Percentiles rank a stretch among this genome's conserved stretches.
phyloP scores from a whole-genome alignment of 2,888 invertebrate species.

The Malachius bipustulatus region DNA sequence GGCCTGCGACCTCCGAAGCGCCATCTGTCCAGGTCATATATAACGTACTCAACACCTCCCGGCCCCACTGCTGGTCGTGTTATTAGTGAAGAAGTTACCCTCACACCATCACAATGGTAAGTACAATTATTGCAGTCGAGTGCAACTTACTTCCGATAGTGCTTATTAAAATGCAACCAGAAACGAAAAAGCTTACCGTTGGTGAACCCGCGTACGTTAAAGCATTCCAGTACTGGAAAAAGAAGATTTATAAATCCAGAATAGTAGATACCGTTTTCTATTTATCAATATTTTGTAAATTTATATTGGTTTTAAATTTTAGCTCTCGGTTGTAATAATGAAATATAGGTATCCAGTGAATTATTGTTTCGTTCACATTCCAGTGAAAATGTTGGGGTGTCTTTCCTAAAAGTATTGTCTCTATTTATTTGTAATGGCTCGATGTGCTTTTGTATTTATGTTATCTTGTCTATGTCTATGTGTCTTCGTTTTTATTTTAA shows the following conservation, averaged over 20 bases:
- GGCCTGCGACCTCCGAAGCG: too few relatives aligned
- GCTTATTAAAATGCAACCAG: constrained; percentile 15
- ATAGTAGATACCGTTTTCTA: constrained; percentile 30
- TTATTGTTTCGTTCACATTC: neutral
- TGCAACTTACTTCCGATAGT: too few relatives aligned
- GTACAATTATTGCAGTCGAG: too few relatives aligned
- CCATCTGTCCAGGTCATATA: constrained; percentile 68
- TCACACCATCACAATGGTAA: constrained; percentile 36
- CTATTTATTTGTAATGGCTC: too few relatives aligned
- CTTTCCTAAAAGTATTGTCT: too few relatives aligned
- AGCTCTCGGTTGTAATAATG: constrained; percentile 21
- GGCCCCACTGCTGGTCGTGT: constrained; percentile 69
- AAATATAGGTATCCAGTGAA: too few relatives aligned
- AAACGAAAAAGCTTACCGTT: constrained; percentile 17
- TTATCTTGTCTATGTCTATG: too few relatives aligned
- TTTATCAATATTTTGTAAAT: constrained; percentile 4
- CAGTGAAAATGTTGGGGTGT: constrained; percentile 3
- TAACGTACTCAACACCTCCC: too few relatives aligned
- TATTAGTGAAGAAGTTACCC: constrained; percentile 55
- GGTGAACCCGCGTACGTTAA: constrained; percentile 29
- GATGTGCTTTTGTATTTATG: too few relatives aligned
- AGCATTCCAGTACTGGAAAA: constrained; percentile 34
- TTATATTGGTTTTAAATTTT: constrained; percentile 21
- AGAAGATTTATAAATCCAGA: constrained; percentile 33
- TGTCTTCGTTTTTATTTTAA: too few relatives aligned